Conservation (phyloP, 2,888 invertebrate genomes). For the Cistogaster globosa region DNA sequence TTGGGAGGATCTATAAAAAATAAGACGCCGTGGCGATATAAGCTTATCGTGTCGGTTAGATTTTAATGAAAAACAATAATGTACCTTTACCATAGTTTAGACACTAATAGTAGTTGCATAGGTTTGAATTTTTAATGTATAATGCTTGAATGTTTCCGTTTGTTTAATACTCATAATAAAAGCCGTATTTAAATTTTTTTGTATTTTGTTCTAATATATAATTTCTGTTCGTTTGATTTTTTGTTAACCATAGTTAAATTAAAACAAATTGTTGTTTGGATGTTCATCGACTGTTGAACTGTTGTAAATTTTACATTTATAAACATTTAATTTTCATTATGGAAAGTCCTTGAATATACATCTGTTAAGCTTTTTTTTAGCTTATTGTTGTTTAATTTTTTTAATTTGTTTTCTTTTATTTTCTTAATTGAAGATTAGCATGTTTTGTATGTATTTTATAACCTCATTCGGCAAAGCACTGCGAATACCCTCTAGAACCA, state of each 20-base stretch:
- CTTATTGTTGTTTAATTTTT: not conserved
- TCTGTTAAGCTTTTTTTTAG: not conserved
- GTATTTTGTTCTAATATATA: not conserved
- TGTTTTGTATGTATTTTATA: constrained; percentile 33
- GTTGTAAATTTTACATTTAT: constrained; percentile 24
- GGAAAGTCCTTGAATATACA: not conserved
- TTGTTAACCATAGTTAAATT: constrained; percentile 31
- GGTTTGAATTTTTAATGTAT: not conserved
- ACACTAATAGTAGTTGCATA: not conserved
- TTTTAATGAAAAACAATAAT: not conserved
- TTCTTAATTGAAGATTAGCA: constrained; percentile 34
- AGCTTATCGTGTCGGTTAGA: not conserved
- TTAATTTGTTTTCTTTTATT: not conserved
- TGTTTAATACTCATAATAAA: constrained; percentile 1
- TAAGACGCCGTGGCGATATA: not conserved
- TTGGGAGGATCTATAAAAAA: no score
- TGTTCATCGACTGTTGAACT: constrained; percentile 54
- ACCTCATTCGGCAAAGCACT: constrained; percentile 30
- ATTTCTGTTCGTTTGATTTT: not conserved
- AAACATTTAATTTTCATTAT: constrained; percentile 11
- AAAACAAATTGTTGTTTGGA: constrained; percentile 63
- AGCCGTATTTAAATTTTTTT: not conserved
- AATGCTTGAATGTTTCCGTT: constrained; percentile 30
- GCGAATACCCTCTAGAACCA: constrained; percentile 40
- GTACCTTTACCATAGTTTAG: not conserved